These are phyloP conservation scores for Drosophila suboccidentalis DNA, from an alignment of 2,888 invertebrate genomes.

Conservation along the genomic window DNA sequence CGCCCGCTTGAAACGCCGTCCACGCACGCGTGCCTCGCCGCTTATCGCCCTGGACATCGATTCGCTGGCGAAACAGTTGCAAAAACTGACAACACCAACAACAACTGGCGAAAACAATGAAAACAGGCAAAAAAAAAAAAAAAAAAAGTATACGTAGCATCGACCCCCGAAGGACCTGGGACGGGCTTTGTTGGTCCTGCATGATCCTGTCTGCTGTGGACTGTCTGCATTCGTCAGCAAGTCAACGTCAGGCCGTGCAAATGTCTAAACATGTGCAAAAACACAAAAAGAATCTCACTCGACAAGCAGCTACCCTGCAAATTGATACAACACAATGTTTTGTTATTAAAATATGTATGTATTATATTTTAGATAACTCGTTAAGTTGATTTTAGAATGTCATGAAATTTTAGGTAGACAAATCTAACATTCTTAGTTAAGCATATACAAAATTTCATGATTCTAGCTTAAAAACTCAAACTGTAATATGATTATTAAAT, in stretches of 20 bases:
- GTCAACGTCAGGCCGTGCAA: constrained; percentile 62
- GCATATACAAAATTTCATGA: no score
- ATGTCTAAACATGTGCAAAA: constrained; percentile 72
- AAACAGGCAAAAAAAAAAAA: background rate
- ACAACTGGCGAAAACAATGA: constrained; percentile 20
- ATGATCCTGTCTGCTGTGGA: constrained; percentile 38
- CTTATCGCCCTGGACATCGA: constrained; percentile 40
- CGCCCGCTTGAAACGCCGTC: constrained; percentile 58
- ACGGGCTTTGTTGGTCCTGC: constrained; percentile 39
- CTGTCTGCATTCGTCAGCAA: constrained; percentile 57
- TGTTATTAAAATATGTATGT: no score
- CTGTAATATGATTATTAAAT: no score
- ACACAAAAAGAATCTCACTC: background rate
- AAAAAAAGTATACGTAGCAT: background rate
- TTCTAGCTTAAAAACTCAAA: no score
- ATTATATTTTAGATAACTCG: no score
- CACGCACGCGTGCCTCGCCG: constrained; percentile 62
- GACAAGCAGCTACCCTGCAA: constrained; percentile 13
- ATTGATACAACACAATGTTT: no score
- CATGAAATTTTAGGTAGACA: no score
- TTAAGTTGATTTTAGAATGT: no score
- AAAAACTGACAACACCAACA: constrained; percentile 47
- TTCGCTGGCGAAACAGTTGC: constrained; percentile 66
- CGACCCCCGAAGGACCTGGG: background rate
- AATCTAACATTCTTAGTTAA: no score